Base-by-base conservation (phyloP, 2,113 vertebrate species). In the Apistogramma diplotaenia region DNA sequence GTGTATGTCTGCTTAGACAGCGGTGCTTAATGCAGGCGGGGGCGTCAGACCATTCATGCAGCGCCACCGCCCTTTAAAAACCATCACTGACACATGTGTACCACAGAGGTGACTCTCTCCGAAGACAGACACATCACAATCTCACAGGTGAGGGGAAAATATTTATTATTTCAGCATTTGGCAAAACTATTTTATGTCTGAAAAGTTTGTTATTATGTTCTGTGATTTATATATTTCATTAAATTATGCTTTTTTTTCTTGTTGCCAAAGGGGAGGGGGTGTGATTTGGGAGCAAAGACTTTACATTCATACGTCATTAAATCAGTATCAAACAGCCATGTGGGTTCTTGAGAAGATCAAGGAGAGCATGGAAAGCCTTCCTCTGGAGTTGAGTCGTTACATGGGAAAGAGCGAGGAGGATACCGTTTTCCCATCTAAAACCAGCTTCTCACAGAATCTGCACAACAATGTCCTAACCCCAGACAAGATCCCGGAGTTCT, bases 401-500 rank as follows among this genome's bases (percentile, higher is more conserved):
- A 70, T 93, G 18, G 77, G 57, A 65, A 81, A 83, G 54, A 89
- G 49, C 7, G 85, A 92, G 35, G 90, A 92, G 16, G 83, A 92
- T 5, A 51, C 88, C 23, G 80, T 81, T 27, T 79, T 72, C 31
- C 78, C 89, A 16, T 77, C 90, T 5, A 88, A 91, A 53, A 58
- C 79, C 33, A 86, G 77, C 43, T 60, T 93, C 51, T 85, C 90
- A 73, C 77, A 58, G 10, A 91, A 83, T 56, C 84, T 95, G 53
- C 94, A 93, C 80, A 82, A 74, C 82, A 96, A 96, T 82, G 79
- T 96, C 87, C 89, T 96, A 62, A 96, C 95, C 3, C 95, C 95
- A 16, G 94, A 95, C 25, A 95, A 90, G 60, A 96, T 96, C 27
- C 95, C 95, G 1, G 94, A 95, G 29, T 96, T 96, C 79, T 95